Evolutionary conservation across 37 sponge, comb jelly and placozoan species (phyloP).

Genomic region (Bolinopsis microptera): DNA sequence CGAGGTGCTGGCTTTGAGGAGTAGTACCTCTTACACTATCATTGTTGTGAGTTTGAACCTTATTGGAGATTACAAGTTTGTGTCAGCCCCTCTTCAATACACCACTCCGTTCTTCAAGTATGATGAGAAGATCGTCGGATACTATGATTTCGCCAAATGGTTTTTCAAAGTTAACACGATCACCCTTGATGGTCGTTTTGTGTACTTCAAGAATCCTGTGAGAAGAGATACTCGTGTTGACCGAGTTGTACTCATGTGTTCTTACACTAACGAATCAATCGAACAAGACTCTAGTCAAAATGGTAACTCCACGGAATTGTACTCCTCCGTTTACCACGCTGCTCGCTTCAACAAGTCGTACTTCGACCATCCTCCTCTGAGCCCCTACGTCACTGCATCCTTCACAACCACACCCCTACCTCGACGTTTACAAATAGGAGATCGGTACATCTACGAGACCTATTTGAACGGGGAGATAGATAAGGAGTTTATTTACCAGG

Average conservation of each 20-base stretch:
- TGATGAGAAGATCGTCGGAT: not conserved
- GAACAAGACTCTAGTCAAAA: not conserved
- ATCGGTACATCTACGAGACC: not conserved
- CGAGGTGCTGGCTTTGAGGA: not conserved
- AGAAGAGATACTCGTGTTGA: not conserved
- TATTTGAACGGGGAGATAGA: not conserved
- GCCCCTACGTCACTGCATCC: slow-evolving; percentile 8
- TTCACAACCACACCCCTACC: not conserved
- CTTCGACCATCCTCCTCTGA: not conserved
- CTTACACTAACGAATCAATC: not conserved
- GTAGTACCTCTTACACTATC: not conserved
- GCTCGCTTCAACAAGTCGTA: not conserved
- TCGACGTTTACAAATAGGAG: not conserved
- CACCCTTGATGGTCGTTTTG: not conserved
- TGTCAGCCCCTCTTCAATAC: not conserved
- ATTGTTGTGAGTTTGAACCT: not conserved
- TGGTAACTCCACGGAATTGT: not conserved
- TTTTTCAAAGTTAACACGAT: not conserved
- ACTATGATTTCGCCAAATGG: slow-evolving; percentile 1
- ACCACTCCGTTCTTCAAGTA: slow-evolving; percentile 7
- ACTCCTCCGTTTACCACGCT: not conserved
- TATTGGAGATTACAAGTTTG: not conserved
- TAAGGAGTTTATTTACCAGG: not conserved
- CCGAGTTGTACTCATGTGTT: not conserved
- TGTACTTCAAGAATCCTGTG: slow-evolving; percentile 20